Evolutionary conservation across 2,797 vertebrate species (phyloP).

Genomic region (Gambusia yucatana): DNA sequence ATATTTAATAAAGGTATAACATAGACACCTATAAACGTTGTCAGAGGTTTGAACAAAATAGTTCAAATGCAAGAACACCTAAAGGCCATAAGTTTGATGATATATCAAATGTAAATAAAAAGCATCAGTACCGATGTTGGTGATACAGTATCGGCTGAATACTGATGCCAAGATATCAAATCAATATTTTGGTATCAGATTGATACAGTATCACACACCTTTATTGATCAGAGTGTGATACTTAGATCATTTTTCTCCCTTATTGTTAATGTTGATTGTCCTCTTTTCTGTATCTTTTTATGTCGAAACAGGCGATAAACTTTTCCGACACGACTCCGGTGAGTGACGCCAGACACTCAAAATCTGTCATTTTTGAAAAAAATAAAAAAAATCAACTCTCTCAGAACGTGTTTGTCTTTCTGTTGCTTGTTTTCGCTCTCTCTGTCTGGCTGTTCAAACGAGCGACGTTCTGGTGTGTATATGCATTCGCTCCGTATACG

Average conservation of each 20-base stretch:
- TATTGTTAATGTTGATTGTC: not conserved
- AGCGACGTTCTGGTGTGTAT: constrained; percentile 23
- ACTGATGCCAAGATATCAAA: not conserved
- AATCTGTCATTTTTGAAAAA: constrained; percentile 32
- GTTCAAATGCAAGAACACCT: not conserved
- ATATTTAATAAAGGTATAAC: not conserved
- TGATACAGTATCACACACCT: not conserved
- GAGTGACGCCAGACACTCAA: constrained; percentile 18
- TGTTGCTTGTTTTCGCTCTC: not conserved
- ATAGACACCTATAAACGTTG: not conserved
- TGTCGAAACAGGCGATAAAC: constrained; percentile 28
- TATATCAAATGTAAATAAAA: not conserved
- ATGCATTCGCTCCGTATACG: constrained; percentile 11
- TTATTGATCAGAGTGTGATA: not conserved
- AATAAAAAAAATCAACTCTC: constrained; percentile 11
- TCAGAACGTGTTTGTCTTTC: constrained; percentile 20
- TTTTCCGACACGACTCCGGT: constrained; percentile 28
- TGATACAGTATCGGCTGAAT: not conserved
- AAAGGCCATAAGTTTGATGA: not conserved
- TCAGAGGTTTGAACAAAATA: not conserved
- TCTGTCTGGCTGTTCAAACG: constrained; percentile 16
- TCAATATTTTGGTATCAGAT: no score
- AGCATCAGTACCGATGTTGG: not conserved
- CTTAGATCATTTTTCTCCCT: no score
- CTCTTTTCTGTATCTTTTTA: constrained; percentile 16